Conservation (phyloP, 2,797 vertebrate genomes). For the Trachops cirrhosus region DNA sequence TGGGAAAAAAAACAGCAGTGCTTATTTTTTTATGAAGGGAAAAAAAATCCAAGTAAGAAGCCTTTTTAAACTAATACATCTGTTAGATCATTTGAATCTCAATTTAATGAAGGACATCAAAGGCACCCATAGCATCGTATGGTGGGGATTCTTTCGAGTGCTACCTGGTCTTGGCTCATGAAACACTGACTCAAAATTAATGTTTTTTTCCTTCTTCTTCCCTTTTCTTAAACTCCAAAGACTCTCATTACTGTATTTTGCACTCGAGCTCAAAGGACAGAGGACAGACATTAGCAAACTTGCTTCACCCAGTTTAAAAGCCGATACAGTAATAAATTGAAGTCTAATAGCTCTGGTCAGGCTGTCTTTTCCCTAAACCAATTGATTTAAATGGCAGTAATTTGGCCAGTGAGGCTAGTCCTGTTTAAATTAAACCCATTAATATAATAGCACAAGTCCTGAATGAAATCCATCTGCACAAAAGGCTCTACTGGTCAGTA, state of each 20-base stretch:
- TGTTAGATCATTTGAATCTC: conserved; percentile 88
- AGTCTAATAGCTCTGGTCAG: conserved; percentile 85
- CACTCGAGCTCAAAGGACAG: conserved; percentile 75
- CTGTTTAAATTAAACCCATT: conserved; percentile 89
- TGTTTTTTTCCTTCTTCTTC: conserved; percentile 50
- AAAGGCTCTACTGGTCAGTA: conserved; percentile 81
- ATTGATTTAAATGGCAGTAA: conserved; percentile 90
- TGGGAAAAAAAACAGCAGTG: conserved; percentile 56
- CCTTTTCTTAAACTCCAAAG: conserved; percentile 63
- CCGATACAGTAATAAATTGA: conserved; percentile 87
- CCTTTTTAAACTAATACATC: conserved; percentile 87
- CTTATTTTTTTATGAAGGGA: conserved; percentile 80
- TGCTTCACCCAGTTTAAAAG: conserved; percentile 83
- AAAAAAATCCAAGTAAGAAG: conserved; percentile 80
- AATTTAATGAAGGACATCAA: conserved; percentile 89
- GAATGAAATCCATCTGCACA: conserved; percentile 84
- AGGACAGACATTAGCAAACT: conserved; percentile 81
- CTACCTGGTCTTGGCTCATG: conserved; percentile 81
- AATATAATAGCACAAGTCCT: conserved; percentile 86
- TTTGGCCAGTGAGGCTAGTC: conserved; percentile 86
- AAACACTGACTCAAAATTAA: conserved; percentile 85
- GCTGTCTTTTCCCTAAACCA: conserved; percentile 85
- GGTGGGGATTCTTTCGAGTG: conserved; percentile 75
- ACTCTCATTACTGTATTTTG: conserved; percentile 77
- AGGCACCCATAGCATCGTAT: conserved; percentile 74